These are phyloP conservation scores for Caenorhabditis macrosperma DNA, from an alignment of 2,888 invertebrate genomes.

Conservation along the genomic window DNA sequence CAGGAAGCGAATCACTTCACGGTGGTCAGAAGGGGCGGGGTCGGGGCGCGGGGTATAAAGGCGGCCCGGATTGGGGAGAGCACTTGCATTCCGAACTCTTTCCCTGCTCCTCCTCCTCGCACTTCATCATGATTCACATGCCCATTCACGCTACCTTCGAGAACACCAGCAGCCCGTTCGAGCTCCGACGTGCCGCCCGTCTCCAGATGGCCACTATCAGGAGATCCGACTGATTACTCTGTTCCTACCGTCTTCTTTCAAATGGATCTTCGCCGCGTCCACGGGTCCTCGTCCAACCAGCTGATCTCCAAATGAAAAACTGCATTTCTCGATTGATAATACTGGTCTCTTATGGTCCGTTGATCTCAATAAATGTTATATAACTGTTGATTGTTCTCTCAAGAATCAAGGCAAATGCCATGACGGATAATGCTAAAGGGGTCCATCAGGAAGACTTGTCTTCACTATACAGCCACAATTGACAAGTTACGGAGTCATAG, in stretches of 20 bases:
- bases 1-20: neutral
- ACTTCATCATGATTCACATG: slow-evolving; percentile 19
- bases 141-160: slow-evolving; percentile 18
- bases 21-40: slow-evolving; percentile 12
- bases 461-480: no score
- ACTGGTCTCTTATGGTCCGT: neutral
- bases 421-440: no score
- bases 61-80: neutral
- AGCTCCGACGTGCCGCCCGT: slow-evolving; percentile 2
- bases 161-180: slow-evolving; percentile 1
- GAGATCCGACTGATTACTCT: neutral
- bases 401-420: no score
- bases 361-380: slow-evolving; percentile 12
- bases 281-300: neutral
- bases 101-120: no score
- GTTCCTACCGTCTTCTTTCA: neutral
- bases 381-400: no score
- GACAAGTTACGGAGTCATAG: no score
- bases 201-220: neutral
- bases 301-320: slow-evolving; percentile 1
- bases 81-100: no score
- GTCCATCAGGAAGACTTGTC: no score
- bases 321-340: neutral
- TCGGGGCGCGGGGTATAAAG: neutral
- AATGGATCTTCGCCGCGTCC: neutral